A percentile compares a stretch with the other conserved stretches of the same genome.
Conservation (phyloP, 1,140 invertebrate species). For the Aleiodes sp. region DNA sequence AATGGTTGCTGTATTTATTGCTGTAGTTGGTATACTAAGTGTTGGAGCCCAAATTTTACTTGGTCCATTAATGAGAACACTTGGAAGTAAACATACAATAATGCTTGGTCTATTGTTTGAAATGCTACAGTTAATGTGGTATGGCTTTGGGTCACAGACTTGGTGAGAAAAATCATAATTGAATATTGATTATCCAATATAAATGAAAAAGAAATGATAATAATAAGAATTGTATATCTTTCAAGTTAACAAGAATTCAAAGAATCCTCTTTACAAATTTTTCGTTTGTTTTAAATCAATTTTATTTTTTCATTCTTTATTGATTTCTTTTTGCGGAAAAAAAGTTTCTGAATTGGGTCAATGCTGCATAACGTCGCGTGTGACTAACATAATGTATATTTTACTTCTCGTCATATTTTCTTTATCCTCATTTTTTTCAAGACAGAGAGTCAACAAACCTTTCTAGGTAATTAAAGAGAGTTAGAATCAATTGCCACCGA, state of each 20-base stretch:
- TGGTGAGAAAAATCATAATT: too few species aligned
- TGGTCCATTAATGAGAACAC: slow-evolving; percentile 87
- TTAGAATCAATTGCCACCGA: background rate
- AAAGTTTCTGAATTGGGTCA: slow-evolving; percentile 17
- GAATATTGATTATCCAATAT: too few species aligned
- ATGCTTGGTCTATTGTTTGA: slow-evolving; percentile 96
- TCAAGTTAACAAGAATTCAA: too few species aligned
- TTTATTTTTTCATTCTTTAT: slow-evolving; percentile 31
- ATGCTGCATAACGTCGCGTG: slow-evolving; percentile 13
- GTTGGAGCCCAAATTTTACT: slow-evolving; percentile 94
- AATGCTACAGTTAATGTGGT: slow-evolving; percentile 97
- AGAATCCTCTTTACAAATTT: too few species aligned
- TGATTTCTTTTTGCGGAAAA: background rate
- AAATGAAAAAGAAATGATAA: too few species aligned
- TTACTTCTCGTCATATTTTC: background rate
- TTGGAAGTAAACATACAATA: slow-evolving; percentile 97
- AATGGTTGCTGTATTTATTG: slow-evolving; percentile 97
- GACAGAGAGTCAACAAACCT: slow-evolving; percentile 1
- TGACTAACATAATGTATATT: background rate
- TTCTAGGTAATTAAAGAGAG: background rate
- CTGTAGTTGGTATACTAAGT: slow-evolving; percentile 94
- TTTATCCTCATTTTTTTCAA: background rate
- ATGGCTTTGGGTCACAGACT: slow-evolving; percentile 88
- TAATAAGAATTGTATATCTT: too few species aligned
- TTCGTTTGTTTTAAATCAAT: too few species aligned